Evolutionary conservation across 2,113 vertebrate species (phyloP).

Genomic region (Xenus cinereus): DNA sequence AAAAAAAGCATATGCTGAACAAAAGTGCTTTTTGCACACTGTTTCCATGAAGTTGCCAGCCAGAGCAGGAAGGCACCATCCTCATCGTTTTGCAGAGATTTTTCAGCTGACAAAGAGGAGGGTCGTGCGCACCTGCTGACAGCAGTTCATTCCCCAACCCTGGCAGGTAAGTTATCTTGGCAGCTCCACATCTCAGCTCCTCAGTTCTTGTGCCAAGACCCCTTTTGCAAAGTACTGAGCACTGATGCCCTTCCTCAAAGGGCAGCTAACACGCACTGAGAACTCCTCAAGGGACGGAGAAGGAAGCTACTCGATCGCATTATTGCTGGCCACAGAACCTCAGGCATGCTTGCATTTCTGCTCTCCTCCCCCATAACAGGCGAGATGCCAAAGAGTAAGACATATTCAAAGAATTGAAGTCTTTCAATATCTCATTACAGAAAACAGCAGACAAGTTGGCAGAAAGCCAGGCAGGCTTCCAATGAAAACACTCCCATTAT

Average conservation of each 20-base stretch:
- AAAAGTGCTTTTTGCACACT: not conserved
- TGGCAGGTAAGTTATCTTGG: constrained; percentile 1
- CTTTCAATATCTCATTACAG: constrained; percentile 66
- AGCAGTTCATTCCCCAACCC: not conserved
- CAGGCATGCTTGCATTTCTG: constrained; percentile 1
- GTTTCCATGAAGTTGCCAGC: not conserved
- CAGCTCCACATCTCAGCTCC: not conserved
- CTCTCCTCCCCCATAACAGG: constrained; percentile 32
- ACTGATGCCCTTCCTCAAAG: not conserved
- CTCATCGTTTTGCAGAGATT: not conserved
- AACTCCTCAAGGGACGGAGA: not conserved
- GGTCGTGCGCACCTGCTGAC: not conserved
- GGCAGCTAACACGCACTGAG: not conserved
- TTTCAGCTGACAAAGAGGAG: not conserved
- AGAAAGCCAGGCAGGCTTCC: constrained; percentile 51
- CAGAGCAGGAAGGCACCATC: not conserved
- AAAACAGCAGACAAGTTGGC: constrained; percentile 59
- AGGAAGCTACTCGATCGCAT: constrained; percentile 27
- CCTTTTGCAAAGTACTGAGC: not conserved
- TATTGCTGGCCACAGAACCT: constrained; percentile 54
- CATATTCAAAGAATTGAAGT: constrained; percentile 53
- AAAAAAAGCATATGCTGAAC: not conserved
- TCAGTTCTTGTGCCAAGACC: constrained; percentile 43
- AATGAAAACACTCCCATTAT: constrained; percentile 62
- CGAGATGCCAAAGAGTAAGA: constrained; percentile 25